A percentile compares a stretch with the other conserved stretches of the same genome.
Conservation (phyloP, 2,113 vertebrate genomes). For the Rhabdornis inornatus region DNA sequence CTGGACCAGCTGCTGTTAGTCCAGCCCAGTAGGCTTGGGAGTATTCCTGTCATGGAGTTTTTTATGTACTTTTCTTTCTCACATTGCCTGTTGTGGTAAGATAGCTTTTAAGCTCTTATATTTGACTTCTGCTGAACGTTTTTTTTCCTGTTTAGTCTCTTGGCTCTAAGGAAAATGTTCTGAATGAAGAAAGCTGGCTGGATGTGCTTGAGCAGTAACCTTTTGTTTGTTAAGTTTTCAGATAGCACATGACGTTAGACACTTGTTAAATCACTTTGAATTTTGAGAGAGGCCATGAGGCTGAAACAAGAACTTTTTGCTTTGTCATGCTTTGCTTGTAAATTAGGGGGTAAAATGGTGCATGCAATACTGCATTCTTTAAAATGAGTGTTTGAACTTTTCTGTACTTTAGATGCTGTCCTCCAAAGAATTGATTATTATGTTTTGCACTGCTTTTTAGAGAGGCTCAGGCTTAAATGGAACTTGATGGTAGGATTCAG, state of each 20-base stretch:
- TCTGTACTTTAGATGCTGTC: not conserved
- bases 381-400: not conserved
- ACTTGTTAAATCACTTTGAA: slow-evolving; percentile 13
- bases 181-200: slow-evolving; percentile 1
- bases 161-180: slow-evolving; percentile 9
- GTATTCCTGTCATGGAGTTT: not conserved
- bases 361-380: slow-evolving; percentile 23
- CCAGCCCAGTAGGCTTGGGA: not conserved
- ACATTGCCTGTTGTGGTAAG: not conserved
- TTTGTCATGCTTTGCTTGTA: slow-evolving; percentile 53
- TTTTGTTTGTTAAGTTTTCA: not conserved
- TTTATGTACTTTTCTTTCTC: not conserved
- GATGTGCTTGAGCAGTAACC: not conserved
- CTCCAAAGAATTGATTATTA: slow-evolving; percentile 23
- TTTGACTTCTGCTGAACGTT: not conserved
- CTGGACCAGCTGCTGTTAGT: not conserved
- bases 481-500: not conserved
- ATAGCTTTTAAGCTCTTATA: not conserved
- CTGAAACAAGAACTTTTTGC: slow-evolving; percentile 55
- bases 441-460: not conserved
- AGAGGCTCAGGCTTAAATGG: not conserved
- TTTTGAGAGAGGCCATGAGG: slow-evolving; percentile 40
- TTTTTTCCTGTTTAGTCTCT: slow-evolving; percentile 47
- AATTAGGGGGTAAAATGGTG: slow-evolving; percentile 29
- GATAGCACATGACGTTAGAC: not conserved